These are phyloP conservation scores for Ferrisia virgata DNA, from an alignment of 2,888 invertebrate genomes.

Conservation along the genomic window DNA sequence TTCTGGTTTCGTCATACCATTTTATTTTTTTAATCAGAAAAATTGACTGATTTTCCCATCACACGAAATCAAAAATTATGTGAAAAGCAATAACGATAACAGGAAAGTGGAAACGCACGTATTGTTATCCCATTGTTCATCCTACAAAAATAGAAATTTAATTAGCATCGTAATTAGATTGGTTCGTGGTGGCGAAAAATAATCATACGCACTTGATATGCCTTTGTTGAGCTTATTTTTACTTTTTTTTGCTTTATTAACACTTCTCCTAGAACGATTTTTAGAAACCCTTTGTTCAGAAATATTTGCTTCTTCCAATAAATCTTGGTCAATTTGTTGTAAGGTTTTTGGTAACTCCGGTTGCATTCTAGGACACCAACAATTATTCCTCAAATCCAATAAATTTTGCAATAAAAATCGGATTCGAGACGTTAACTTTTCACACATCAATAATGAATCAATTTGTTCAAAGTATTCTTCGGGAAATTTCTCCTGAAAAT, in stretches of 20 bases:
- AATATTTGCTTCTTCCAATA: not conserved
- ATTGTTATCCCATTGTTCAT: too few species aligned
- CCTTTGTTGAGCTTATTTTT: not conserved
- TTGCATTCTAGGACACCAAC: conserved; percentile 82
- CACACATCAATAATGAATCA: conserved; percentile 47
- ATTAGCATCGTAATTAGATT: not conserved
- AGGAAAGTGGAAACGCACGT: too few species aligned
- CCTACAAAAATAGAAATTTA: not conserved
- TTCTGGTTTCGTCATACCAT: too few species aligned
- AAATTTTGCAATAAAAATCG: conserved; percentile 86
- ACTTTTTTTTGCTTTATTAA: not conserved
- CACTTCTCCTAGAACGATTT: not conserved
- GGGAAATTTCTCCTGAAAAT: not conserved
- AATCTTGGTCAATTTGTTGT: conserved; percentile 86
- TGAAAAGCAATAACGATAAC: too few species aligned
- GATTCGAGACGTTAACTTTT: conserved; percentile 56
- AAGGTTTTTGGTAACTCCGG: conserved; percentile 90
- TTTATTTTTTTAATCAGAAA: too few species aligned
- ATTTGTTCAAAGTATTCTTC: conserved; percentile 27
- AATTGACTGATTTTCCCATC: too few species aligned
- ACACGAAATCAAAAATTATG: too few species aligned
- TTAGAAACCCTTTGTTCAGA: not conserved
- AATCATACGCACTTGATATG: not conserved
- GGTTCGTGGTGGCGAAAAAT: not conserved
- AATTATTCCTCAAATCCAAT: conserved; percentile 76